A percentile compares a stretch with the other conserved stretches of the same genome.
phyloP scores from a whole-genome alignment of 2,797 vertebrate genomes.

The Nannoperca australis region DNA sequence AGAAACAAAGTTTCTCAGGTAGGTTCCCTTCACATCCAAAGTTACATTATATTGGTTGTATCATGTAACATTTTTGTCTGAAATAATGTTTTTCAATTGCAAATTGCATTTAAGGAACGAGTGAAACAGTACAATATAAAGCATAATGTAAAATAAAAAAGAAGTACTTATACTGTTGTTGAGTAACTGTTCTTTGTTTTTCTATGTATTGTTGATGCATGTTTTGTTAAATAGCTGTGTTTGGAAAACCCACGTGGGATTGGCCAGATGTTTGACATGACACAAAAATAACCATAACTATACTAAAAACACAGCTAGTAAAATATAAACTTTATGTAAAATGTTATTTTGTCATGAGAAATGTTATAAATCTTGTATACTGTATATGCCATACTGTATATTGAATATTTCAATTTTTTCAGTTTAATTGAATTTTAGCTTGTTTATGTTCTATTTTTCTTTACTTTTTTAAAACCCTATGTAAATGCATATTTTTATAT shows the following conservation, averaged over 20 bases:
- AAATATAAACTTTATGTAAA: neutral
- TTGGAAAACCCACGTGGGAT: neutral
- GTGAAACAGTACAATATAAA: neutral
- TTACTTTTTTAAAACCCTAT: neutral
- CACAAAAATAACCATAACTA: neutral
- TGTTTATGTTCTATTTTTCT: neutral
- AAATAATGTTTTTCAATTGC: neutral
- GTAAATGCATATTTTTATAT: neutral
- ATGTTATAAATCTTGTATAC: neutral
- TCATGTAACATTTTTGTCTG: neutral
- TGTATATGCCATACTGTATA: neutral
- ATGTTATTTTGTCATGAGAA: neutral
- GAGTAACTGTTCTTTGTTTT: neutral
- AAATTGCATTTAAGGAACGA: neutral
- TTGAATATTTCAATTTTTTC: neutral
- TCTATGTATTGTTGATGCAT: neutral
- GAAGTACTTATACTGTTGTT: neutral
- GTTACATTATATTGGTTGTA: neutral
- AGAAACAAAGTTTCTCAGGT: slow-evolving; percentile 56
- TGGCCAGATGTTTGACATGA: neutral
- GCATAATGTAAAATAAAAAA: neutral
- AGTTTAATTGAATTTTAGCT: neutral
- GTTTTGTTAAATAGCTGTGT: neutral
- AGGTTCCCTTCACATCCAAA: slow-evolving; percentile 26
- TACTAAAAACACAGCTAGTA: neutral